Evolutionary conservation across 1,140 invertebrate genomes (phyloP).

Genomic region (Theocolax elegans): DNA sequence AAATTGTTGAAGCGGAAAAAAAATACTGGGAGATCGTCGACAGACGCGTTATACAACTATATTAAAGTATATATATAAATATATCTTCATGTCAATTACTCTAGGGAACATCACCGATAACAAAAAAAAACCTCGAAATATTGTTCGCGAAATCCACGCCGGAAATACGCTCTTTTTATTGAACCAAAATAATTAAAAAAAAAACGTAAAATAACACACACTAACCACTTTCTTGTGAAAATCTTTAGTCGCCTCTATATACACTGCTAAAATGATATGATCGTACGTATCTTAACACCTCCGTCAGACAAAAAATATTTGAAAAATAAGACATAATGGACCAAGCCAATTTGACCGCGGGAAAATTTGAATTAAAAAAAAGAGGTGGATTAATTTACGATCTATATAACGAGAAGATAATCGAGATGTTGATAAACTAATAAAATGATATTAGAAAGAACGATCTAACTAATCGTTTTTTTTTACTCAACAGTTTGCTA

Average conservation of each 20-base stretch:
- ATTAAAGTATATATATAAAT: constrained; percentile 22
- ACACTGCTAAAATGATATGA: constrained; percentile 17
- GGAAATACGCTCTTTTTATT: constrained; percentile 5
- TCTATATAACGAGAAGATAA: no score
- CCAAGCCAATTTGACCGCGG: no score
- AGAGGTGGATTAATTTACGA: no score
- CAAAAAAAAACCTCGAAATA: constrained; percentile 15
- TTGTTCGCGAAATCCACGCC: not conserved
- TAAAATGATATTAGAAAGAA: no score
- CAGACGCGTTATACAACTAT: constrained; percentile 8
- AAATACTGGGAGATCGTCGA: not conserved
- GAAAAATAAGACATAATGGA: no score
- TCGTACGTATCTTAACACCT: no score
- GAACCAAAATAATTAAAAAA: not conserved
- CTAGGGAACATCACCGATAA: constrained; percentile 71
- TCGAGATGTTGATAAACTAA: no score
- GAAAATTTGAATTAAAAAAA: no score
- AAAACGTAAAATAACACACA: not conserved
- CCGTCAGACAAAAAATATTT: no score
- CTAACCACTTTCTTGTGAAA: not conserved
- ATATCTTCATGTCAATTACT: constrained; percentile 77
- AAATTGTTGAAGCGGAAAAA: not conserved
- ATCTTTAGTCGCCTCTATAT: constrained; percentile 16
- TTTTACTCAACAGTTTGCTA: no score
- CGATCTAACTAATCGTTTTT: no score